Evolutionary conservation across 1,140 invertebrate species (phyloP).

Genomic region (Acromyrmex heyeri): DNA sequence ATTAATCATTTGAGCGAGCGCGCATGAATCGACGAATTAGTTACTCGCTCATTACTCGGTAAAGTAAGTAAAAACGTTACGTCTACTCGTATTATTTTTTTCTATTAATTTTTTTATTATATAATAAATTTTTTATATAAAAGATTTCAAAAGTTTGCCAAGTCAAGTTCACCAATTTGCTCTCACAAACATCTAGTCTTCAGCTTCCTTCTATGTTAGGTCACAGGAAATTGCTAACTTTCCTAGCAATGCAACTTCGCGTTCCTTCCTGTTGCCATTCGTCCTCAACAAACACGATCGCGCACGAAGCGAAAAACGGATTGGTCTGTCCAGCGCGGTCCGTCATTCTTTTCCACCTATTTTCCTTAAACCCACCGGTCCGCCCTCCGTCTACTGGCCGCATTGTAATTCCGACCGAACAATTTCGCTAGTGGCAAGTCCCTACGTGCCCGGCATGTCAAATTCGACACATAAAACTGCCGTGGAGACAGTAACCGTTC

Average conservation of each 20-base stretch:
- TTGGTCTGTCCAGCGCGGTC: constrained; percentile 68
- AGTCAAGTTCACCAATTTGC: background rate
- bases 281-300: constrained; percentile 59
- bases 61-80: constrained; percentile 26
- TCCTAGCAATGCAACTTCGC: constrained; percentile 6
- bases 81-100: background rate
- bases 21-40: constrained; percentile 18
- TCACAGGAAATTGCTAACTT: constrained; percentile 32
- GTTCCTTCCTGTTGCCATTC: constrained; percentile 19
- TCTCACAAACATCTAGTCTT: background rate
- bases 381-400: constrained; percentile 76
- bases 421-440: constrained; percentile 85
- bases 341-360: constrained; percentile 75
- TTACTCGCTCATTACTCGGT: too few relatives aligned
- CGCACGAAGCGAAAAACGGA: constrained; percentile 60
- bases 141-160: background rate
- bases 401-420: constrained; percentile 86
- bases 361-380: constrained; percentile 66
- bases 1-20: background rate
- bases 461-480: constrained; percentile 86
- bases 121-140: background rate
- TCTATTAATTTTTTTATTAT: background rate
- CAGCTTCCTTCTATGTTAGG: background rate
- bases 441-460: constrained; percentile 85
- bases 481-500: constrained; percentile 81